Percentiles rank a stretch among this genome's conserved stretches.
These are phyloP conservation scores for Lacanobia oleracea DNA, from an alignment of 2,888 invertebrate genomes.

Conservation along the genomic window DNA sequence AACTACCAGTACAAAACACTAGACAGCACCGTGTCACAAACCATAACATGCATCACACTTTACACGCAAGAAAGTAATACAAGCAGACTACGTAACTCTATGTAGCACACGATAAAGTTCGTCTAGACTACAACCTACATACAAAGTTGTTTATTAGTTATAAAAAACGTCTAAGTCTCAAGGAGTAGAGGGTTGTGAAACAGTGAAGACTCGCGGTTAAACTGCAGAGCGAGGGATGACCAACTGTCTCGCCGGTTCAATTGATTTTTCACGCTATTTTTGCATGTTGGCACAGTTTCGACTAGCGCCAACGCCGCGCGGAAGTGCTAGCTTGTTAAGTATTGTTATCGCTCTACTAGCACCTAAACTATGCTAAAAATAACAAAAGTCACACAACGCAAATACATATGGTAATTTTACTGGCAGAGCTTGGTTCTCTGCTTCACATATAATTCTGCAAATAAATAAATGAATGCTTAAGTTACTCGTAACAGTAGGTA, in stretches of 20 bases:
- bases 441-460: constrained; percentile 22
- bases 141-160: constrained; percentile 44
- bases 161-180: constrained; percentile 34
- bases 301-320: constrained; percentile 57
- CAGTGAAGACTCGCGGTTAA: constrained; percentile 76
- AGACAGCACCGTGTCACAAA: constrained; percentile 65
- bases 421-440: constrained; percentile 13
- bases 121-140: constrained; percentile 57
- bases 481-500: not conserved
- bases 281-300: constrained; percentile 83
- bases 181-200: constrained; percentile 75
- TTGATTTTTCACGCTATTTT: constrained; percentile 88
- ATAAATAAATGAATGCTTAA: constrained; percentile 22
- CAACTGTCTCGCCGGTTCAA: constrained; percentile 79
- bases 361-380: constrained; percentile 42
- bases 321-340: constrained; percentile 56
- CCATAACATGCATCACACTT: constrained; percentile 73
- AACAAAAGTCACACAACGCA: constrained; percentile 33
- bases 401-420: constrained; percentile 48
- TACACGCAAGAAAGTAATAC: constrained; percentile 72
- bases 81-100: constrained; percentile 64
- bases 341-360: constrained; percentile 38
- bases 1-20: constrained; percentile 49
- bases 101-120: constrained; percentile 52
- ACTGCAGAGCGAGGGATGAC: constrained; percentile 80